These are phyloP conservation scores for Theropithecus gelada DNA, from an alignment of 2,113 vertebrate species.

Conservation along the genomic window DNA sequence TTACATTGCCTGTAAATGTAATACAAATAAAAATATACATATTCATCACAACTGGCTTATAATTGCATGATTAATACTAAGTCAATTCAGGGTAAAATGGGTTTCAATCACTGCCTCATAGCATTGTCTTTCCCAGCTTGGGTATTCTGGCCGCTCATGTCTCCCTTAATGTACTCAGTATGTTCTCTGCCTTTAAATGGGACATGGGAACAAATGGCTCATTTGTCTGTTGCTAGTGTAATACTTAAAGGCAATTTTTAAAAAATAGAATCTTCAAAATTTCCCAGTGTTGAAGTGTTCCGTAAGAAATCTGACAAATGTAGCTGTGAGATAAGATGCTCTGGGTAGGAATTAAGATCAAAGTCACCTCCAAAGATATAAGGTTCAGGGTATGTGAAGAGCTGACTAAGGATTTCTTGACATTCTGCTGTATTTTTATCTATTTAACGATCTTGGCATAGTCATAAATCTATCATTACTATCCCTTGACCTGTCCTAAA, in stretches of 20 bases:
- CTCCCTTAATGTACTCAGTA: background rate
- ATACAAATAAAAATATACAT: background rate
- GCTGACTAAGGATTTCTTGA: conserved; percentile 60
- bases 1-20: background rate
- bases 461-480: conserved; percentile 62
- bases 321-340: background rate
- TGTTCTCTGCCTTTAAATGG: background rate
- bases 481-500: conserved; percentile 6
- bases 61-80: background rate
- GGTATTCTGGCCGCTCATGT: fast-evolving
- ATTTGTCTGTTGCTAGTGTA: background rate
- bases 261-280: background rate
- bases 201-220: background rate
- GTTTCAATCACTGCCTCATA: background rate
- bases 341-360: background rate
- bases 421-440: conserved; percentile 62
- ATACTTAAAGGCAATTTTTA: background rate
- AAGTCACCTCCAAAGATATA: conserved; percentile 51
- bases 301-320: conserved; percentile 31
- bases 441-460: conserved; percentile 12
- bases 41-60: background rate
- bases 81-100: background rate
- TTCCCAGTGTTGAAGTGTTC: background rate
- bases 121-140: background rate
- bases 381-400: background rate